phyloP scores from a whole-genome alignment of 2,888 invertebrate species.

The Aphodius granarius region DNA sequence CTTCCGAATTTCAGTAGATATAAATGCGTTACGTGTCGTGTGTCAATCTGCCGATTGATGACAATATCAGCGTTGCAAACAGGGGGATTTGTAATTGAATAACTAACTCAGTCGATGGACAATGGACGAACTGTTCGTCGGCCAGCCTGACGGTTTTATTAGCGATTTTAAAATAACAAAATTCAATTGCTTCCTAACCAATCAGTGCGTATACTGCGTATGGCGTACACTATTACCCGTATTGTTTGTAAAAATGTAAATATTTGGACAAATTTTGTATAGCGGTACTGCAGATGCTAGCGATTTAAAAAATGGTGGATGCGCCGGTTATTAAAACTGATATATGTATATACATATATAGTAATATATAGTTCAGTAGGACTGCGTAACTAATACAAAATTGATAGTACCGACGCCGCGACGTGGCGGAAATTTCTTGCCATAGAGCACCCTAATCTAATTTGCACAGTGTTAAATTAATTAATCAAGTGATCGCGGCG shows the following conservation, averaged over 20 bases:
- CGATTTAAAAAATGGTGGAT: no score
- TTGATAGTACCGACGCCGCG: neutral
- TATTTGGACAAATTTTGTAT: no score
- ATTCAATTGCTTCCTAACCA: neutral
- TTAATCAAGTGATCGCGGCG: neutral
- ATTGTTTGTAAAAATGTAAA: no score
- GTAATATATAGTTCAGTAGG: neutral
- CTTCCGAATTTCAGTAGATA: neutral
- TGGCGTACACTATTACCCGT: no score
- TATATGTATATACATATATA: neutral
- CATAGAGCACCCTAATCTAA: neutral
- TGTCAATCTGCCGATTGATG: neutral
- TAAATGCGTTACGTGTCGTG: neutral
- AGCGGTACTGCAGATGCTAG: no score
- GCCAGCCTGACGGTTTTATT: neutral
- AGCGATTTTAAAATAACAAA: neutral
- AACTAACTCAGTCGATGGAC: neutral
- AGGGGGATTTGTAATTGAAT: neutral
- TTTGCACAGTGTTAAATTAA: neutral
- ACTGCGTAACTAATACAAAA: neutral
- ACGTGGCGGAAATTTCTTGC: neutral
- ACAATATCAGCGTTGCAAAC: neutral
- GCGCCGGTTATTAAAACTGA: neutral
- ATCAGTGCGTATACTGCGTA: no score
- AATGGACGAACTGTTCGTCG: neutral